Conservation (phyloP, 2,113 vertebrate genomes). For the Gila orcuttii region DNA sequence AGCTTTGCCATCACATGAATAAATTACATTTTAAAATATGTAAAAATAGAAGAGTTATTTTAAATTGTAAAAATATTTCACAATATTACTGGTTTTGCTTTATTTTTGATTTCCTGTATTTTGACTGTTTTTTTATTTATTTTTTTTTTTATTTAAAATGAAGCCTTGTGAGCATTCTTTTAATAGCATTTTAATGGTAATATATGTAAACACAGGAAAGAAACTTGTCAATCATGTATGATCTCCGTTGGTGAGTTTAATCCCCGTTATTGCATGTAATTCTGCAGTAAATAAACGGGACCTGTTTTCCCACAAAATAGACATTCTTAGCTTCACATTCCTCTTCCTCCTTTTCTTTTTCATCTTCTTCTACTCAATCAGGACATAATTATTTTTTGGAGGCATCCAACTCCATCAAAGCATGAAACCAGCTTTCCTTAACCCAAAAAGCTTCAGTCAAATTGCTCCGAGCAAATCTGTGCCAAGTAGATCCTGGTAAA, state of each 20-base stretch:
- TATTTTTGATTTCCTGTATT: no score
- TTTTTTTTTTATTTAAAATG: background rate
- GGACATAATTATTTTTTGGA: background rate
- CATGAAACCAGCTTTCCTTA: slow-evolving; percentile 53
- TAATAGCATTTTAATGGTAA: background rate
- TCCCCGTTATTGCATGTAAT: background rate
- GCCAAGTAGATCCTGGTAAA: slow-evolving; percentile 20
- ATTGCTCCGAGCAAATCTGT: slow-evolving; percentile 53
- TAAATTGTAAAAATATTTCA: background rate
- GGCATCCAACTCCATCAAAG: slow-evolving; percentile 40
- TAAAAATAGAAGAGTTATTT: background rate
- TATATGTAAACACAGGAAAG: background rate
- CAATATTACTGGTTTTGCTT: background rate
- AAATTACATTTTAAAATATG: background rate
- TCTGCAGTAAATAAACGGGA: slow-evolving; percentile 1
- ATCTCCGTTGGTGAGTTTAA: background rate
- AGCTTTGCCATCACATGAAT: background rate
- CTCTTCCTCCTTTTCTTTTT: background rate
- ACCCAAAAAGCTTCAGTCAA: slow-evolving; percentile 47
- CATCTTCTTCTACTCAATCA: slow-evolving; percentile 10
- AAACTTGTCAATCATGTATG: no score
- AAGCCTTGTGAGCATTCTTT: background rate
- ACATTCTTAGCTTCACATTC: background rate
- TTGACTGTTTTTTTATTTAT: no score
- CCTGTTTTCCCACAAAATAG: background rate